phyloP scores from a whole-genome alignment of 2,888 invertebrate species.

The Parascotia fuliginaria region DNA sequence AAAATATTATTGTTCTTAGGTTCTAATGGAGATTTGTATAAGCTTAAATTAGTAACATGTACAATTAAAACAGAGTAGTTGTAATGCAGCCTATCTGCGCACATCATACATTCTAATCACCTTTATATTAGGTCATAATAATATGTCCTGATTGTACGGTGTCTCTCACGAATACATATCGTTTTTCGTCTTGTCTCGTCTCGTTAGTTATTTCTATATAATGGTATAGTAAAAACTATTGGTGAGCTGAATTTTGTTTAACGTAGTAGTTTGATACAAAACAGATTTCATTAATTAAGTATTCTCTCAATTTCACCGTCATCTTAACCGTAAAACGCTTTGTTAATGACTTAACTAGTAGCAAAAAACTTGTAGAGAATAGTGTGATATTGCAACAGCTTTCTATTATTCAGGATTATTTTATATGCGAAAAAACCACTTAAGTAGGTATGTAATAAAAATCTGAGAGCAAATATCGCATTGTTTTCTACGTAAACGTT shows the following conservation, averaged over 20 bases:
- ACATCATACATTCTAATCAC: neutral
- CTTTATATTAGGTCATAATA: neutral
- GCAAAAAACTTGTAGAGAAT: constrained; percentile 44
- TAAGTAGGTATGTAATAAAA: constrained; percentile 11
- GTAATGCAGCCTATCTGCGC: neutral
- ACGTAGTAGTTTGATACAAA: constrained; percentile 40
- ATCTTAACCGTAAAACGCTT: constrained; percentile 43
- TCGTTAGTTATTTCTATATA: constrained; percentile 56
- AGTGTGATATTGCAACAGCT: constrained; percentile 44
- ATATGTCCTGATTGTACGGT: constrained; percentile 57
- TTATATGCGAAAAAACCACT: neutral
- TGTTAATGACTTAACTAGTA: constrained; percentile 44
- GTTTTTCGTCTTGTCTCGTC: constrained; percentile 71
- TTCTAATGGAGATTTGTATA: no score
- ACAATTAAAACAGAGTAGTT: neutral
- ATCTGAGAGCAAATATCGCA: constrained; percentile 48
- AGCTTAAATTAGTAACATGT: neutral
- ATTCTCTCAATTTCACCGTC: constrained; percentile 34
- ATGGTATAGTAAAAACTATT: constrained; percentile 54
- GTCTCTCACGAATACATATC: constrained; percentile 76
- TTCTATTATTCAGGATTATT: no score
- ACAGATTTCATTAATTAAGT: constrained; percentile 32
- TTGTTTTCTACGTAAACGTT: constrained; percentile 41
- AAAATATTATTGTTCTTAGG: no score
- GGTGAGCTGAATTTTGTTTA: constrained; percentile 49